These are phyloP conservation scores for Dilophus febrilis DNA, from an alignment of 2,888 invertebrate species.

Conservation along the genomic window DNA sequence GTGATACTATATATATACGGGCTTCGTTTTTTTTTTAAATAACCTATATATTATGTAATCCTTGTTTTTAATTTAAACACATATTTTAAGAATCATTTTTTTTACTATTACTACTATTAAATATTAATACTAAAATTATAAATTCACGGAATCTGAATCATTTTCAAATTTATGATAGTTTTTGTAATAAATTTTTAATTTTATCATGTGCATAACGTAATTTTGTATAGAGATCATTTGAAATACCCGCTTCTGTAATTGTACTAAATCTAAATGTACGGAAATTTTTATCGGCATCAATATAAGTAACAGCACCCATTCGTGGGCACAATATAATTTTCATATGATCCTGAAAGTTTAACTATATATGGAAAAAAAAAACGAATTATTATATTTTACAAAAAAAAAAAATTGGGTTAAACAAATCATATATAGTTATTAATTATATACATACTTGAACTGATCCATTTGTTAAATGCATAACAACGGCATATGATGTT, in stretches of 20 bases:
- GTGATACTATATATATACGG: too few species aligned
- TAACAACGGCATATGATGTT: slow-evolving; percentile 86
- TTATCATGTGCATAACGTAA: slow-evolving; percentile 77
- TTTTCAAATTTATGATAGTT: slow-evolving; percentile 14
- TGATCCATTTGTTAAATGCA: slow-evolving; percentile 95
- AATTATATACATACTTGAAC: slow-evolving; percentile 54
- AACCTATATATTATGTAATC: too few species aligned
- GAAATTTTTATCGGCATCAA: slow-evolving; percentile 83
- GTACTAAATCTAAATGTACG: slow-evolving; percentile 77
- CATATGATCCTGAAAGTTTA: slow-evolving; percentile 95
- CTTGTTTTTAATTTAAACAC: too few species aligned
- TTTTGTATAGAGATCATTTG: slow-evolving; percentile 59
- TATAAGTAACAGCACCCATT: slow-evolving; percentile 94
- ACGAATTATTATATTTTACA: not conserved
- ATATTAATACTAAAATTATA: too few species aligned
- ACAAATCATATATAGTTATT: not conserved
- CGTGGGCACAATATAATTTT: slow-evolving; percentile 96
- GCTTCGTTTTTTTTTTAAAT: too few species aligned
- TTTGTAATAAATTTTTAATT: slow-evolving; percentile 29
- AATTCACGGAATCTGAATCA: too few species aligned
- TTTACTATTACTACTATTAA: too few species aligned
- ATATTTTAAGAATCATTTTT: too few species aligned
- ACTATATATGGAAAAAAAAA: slow-evolving; percentile 42
- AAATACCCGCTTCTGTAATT: slow-evolving; percentile 71
- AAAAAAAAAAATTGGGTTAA: too few species aligned